phyloP scores from a whole-genome alignment of 23 tunicate species.

The Oikopleura albicans region DNA sequence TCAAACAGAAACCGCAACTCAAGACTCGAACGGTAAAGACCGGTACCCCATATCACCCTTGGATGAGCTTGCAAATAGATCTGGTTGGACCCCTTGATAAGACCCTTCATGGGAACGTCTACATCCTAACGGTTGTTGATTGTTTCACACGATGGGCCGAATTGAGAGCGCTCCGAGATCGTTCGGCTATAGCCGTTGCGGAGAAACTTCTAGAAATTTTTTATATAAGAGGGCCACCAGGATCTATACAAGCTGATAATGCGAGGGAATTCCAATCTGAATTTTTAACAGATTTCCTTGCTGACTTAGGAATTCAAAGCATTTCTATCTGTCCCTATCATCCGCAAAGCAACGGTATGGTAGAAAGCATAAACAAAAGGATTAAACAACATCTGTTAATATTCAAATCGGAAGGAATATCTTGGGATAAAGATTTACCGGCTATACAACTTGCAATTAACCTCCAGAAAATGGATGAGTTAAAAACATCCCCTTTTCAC shows the following conservation, averaged over 20 bases:
- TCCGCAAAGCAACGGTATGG: background rate
- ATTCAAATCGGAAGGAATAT: background rate
- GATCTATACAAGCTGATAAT: background rate
- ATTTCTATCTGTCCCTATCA: background rate
- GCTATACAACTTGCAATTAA: background rate
- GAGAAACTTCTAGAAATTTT: background rate
- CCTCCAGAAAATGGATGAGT: background rate
- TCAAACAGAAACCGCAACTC: background rate
- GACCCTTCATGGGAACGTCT: background rate
- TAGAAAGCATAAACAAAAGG: background rate
- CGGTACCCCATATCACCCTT: background rate
- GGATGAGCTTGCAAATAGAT: background rate
- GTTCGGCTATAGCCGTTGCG: background rate
- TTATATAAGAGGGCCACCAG: background rate
- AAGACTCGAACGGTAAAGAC: background rate
- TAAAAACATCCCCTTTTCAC: background rate
- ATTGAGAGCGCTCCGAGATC: background rate
- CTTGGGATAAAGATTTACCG: background rate
- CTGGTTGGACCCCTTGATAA: background rate
- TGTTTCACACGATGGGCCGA: background rate
- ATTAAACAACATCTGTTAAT: background rate
- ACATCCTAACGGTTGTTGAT: background rate
- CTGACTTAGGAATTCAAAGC: background rate
- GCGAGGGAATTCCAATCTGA: background rate
- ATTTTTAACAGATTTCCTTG: background rate